Percentiles rank a stretch among this genome's conserved stretches.
These are phyloP conservation scores for Anas platyrhynchos DNA, from an alignment of 2,113 vertebrate species.

Conservation along the genomic window DNA sequence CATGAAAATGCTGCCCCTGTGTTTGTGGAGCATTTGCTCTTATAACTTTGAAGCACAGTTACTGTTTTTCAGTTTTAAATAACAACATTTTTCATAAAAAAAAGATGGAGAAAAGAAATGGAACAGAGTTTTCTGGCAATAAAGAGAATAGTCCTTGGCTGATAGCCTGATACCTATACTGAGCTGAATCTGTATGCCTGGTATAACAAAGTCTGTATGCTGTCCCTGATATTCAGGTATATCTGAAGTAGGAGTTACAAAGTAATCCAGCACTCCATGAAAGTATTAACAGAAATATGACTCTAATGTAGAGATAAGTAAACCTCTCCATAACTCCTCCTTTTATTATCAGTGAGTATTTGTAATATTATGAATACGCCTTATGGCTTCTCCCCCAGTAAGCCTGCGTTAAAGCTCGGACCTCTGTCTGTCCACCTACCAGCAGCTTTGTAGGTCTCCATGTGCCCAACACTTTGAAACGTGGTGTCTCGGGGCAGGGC, in stretches of 20 bases:
- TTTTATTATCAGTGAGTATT: neutral
- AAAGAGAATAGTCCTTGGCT: neutral
- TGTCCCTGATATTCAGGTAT: neutral
- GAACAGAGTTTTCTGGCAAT: neutral
- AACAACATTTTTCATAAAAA: neutral
- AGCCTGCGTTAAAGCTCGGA: neutral
- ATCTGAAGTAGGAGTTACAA: neutral
- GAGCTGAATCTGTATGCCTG: neutral
- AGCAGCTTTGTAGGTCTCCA: neutral
- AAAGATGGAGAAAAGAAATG: neutral
- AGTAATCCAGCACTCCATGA: neutral
- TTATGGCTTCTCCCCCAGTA: neutral
- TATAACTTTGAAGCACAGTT: neutral
- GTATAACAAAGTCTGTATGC: neutral
- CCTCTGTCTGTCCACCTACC: neutral
- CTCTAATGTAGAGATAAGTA: neutral
- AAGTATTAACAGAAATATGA: neutral
- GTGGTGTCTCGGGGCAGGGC: neutral
- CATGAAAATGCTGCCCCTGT: neutral
- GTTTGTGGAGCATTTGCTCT: neutral
- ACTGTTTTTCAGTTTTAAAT: neutral
- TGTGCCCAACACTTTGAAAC: neutral
- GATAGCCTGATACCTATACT: neutral
- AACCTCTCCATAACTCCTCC: neutral
- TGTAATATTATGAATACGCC: neutral